A percentile compares a stretch with the other conserved stretches of the same genome.
Conservation (phyloP, 1,140 invertebrate genomes). For the Anadara kagoshimensis region DNA sequence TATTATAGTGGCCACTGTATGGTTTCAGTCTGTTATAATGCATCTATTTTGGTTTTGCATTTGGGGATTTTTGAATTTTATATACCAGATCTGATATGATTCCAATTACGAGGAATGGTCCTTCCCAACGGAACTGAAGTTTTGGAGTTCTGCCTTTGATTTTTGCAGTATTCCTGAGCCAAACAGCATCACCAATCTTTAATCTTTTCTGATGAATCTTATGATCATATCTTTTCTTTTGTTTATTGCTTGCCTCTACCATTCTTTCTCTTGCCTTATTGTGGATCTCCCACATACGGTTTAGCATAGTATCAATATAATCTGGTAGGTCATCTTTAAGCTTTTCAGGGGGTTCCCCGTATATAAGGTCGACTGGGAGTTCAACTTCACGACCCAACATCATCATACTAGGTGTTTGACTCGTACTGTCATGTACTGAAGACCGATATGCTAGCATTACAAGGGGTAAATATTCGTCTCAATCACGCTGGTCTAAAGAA, state of each 20-base stretch:
- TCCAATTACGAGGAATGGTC: no score
- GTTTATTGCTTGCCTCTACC: constrained; percentile 6
- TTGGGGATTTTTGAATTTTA: no score
- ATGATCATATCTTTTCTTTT: constrained; percentile 21
- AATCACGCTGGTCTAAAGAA: constrained; percentile 23
- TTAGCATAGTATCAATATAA: neutral
- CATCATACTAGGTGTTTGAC: constrained; percentile 15
- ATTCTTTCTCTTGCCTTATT: constrained; percentile 10
- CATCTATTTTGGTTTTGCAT: no score
- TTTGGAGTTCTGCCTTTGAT: constrained; percentile 11
- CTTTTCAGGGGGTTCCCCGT: neutral
- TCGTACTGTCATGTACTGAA: constrained; percentile 26
- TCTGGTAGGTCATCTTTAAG: neutral
- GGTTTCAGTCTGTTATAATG: no score
- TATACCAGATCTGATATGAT: no score
- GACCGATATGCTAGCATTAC: constrained; percentile 22
- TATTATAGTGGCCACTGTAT: no score
- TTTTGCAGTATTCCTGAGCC: neutral
- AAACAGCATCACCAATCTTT: constrained; percentile 8
- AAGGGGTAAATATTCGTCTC: constrained; percentile 20
- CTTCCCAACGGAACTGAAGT: neutral
- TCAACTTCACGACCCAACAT: constrained; percentile 18
- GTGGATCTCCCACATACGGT: constrained; percentile 8
- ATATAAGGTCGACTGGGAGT: constrained; percentile 13
- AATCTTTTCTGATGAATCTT: neutral